A percentile compares a stretch with the other conserved stretches of the same genome.
phyloP scores from a whole-genome alignment of 2,113 vertebrate genomes.

The Phasianus colchicus region DNA sequence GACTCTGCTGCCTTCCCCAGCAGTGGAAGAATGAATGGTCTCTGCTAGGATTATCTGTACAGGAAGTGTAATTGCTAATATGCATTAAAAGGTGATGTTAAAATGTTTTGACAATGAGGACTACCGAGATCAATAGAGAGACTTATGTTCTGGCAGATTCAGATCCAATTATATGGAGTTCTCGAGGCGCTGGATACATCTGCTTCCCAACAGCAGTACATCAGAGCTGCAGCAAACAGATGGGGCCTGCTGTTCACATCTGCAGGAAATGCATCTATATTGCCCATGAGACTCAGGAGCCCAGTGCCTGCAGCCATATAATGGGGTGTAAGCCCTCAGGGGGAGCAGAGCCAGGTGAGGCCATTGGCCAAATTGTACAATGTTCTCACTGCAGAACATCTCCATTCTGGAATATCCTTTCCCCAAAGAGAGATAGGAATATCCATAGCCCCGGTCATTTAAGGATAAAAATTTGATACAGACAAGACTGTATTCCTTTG shows the following conservation, averaged over 20 bases:
- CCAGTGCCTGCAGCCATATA: background rate
- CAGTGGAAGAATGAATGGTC: background rate
- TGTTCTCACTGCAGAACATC: background rate
- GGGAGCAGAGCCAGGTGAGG: background rate
- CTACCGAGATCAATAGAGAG: slow-evolving; percentile 13
- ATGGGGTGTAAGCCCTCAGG: background rate
- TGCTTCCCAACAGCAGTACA: background rate
- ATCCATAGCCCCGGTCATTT: background rate
- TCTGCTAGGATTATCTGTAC: background rate
- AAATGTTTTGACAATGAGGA: slow-evolving; percentile 18
- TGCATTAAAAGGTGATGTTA: background rate
- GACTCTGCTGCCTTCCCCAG: background rate
- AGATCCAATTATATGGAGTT: slow-evolving; percentile 9
- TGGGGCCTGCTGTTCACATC: background rate
- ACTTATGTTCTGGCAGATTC: slow-evolving; percentile 5
- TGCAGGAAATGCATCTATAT: background rate
- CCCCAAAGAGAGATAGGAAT: background rate
- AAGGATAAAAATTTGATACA: background rate
- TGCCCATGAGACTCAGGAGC: background rate
- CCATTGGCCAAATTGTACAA: background rate
- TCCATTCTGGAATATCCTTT: background rate
- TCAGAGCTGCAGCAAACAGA: background rate
- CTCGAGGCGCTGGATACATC: background rate
- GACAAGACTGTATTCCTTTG: background rate
- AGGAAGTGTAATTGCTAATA: slow-evolving; percentile 16